phyloP scores from a whole-genome alignment of 1,140 invertebrate genomes.

The Aphelenchoides besseyi region DNA sequence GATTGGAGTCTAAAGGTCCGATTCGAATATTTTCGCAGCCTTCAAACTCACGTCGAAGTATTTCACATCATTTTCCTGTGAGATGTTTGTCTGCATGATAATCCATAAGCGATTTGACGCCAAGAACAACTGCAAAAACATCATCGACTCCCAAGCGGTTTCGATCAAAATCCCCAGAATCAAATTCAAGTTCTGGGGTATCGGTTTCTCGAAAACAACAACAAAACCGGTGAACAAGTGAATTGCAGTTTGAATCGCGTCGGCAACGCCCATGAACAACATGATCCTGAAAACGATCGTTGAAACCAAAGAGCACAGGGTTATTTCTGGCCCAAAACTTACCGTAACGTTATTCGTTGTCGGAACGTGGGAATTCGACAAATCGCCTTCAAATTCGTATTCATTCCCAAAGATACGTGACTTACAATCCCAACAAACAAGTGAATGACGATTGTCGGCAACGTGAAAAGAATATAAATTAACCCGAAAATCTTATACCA shows the following conservation, averaged over 20 bases:
- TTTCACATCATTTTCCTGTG: not conserved
- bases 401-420: not conserved
- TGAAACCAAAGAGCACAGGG: not conserved
- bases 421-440: not conserved
- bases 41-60: constrained; percentile 12
- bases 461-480: not conserved
- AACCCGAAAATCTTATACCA: not conserved
- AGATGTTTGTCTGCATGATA: not conserved
- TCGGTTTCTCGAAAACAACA: not conserved
- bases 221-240: not conserved
- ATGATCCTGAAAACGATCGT: not conserved
- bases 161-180: not conserved
- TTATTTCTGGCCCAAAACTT: not conserved
- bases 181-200: not conserved
- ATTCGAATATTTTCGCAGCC: constrained; percentile 5
- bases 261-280: not conserved
- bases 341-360: constrained; percentile 6
- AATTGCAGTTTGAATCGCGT: not conserved
- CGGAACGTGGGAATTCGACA: not conserved
- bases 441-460: not conserved
- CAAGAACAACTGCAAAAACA: constrained; percentile 2
- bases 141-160: constrained; percentile 1
- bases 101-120: not conserved
- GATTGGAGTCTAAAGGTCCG: not conserved
- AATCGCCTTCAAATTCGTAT: not conserved